Conservation (phyloP, 30 jellyfish, hydroid and myxozoan species). For the Cassiopea andromeda region DNA sequence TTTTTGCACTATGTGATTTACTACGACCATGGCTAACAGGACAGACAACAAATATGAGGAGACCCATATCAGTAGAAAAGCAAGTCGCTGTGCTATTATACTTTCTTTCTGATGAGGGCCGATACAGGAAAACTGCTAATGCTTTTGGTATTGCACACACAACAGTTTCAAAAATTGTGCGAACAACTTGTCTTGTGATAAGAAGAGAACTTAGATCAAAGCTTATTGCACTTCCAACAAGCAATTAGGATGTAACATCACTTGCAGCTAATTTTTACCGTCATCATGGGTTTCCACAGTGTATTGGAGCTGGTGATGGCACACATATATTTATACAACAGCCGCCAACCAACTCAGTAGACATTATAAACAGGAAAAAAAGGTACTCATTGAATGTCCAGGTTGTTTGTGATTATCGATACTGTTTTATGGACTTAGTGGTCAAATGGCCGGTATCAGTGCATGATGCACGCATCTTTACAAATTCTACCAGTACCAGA, state of each 20-base stretch:
- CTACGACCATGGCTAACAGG: not conserved
- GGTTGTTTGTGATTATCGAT: conserved; percentile 35
- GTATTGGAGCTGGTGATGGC: conserved; percentile 55
- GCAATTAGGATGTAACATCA: not conserved
- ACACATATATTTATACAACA: conserved; percentile 48
- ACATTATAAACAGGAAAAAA: conserved; percentile 14
- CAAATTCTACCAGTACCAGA: conserved; percentile 28
- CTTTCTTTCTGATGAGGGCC: conserved; percentile 25
- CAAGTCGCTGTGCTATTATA: conserved; percentile 1
- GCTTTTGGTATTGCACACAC: conserved; percentile 6
- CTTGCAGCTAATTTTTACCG: conserved; percentile 1
- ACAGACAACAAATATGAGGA: conserved; percentile 5
- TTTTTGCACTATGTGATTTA: not conserved
- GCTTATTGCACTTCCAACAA: not conserved
- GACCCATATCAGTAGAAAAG: conserved; percentile 2
- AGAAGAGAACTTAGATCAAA: not conserved
- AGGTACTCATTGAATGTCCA: conserved; percentile 32
- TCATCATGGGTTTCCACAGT: conserved; percentile 56
- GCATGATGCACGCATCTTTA: conserved; percentile 57
- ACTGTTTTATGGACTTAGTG: conserved; percentile 51
- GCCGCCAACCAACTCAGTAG: conserved; percentile 24
- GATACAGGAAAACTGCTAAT: conserved; percentile 19
- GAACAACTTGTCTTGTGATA: not conserved
- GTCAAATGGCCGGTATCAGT: conserved; percentile 65
- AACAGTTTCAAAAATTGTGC: not conserved